Evolutionary conservation across 2,113 vertebrate species (phyloP).

Genomic region (Ptilorrhoa leucosticta): DNA sequence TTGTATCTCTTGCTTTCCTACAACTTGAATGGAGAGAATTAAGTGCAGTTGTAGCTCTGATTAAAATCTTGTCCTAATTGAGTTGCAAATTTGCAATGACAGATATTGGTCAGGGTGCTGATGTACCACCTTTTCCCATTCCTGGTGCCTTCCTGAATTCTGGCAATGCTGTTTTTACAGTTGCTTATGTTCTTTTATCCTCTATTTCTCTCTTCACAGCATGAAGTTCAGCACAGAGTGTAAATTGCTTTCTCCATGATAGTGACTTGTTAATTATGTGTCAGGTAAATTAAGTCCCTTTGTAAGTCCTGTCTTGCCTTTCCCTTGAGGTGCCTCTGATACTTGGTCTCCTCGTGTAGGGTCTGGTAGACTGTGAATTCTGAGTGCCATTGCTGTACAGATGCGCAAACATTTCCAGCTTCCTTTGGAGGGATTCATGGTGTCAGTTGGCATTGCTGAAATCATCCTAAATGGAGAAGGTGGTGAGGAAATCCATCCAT

Average conservation of each 20-base stretch:
- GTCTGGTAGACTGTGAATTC: neutral
- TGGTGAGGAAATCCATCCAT: neutral
- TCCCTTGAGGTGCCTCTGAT: neutral
- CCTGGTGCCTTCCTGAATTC: neutral
- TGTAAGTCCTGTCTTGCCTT: neutral
- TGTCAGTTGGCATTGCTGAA: neutral
- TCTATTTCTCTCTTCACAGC: neutral
- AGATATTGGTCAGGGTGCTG: neutral
- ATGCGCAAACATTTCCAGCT: neutral
- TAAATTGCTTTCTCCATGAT: neutral
- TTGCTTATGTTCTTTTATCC: neutral
- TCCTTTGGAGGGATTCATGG: neutral
- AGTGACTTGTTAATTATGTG: slow-evolving; percentile 6
- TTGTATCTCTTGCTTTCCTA: neutral
- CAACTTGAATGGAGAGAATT: neutral
- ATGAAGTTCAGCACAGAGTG: neutral
- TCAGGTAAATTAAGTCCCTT: neutral
- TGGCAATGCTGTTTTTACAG: neutral
- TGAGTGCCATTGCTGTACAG: neutral
- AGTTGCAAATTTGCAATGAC: slow-evolving; percentile 38
- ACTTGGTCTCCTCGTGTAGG: neutral
- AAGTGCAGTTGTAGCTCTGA: slow-evolving; percentile 4
- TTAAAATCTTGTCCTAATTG: slow-evolving; percentile 29
- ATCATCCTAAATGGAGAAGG: neutral
- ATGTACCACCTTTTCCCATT: neutral